These are phyloP conservation scores for Antheraea mylitta DNA, from an alignment of 1,140 invertebrate species.

Conservation along the genomic window DNA sequence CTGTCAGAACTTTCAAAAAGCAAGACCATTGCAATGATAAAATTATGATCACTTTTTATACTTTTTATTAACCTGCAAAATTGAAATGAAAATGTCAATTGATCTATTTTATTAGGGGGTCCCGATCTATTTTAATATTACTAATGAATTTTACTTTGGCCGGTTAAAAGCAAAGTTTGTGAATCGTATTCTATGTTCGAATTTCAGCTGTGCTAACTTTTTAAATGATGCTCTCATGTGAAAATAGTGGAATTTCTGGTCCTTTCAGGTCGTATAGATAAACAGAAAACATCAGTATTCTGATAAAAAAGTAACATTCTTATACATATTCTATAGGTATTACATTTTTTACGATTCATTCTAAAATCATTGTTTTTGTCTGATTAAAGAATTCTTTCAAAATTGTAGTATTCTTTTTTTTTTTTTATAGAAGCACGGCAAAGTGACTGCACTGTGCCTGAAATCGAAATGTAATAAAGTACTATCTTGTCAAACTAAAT, in stretches of 20 bases:
- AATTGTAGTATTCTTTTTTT: too few species aligned
- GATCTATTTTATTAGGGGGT: slow-evolving; percentile 51
- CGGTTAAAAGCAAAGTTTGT: slow-evolving; percentile 60
- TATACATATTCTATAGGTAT: too few species aligned
- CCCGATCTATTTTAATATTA: slow-evolving; percentile 42
- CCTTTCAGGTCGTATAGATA: not conserved
- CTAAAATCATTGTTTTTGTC: too few species aligned
- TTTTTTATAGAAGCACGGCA: too few species aligned
- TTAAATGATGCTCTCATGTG: slow-evolving; percentile 29
- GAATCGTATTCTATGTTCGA: slow-evolving; percentile 56
- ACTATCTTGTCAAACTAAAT: too few species aligned
- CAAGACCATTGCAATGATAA: slow-evolving; percentile 5
- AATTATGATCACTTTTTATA: not conserved
- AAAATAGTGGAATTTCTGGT: slow-evolving; percentile 4
- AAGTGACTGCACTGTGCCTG: too few species aligned
- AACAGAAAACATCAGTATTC: not conserved
- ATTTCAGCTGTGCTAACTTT: slow-evolving; percentile 35
- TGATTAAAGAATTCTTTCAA: too few species aligned
- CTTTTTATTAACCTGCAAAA: slow-evolving; percentile 19
- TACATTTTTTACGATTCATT: too few species aligned
- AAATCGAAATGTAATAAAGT: too few species aligned
- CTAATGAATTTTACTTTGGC: slow-evolving; percentile 51
- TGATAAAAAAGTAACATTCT: too few species aligned
- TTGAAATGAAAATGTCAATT: slow-evolving; percentile 53
- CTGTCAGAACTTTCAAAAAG: not conserved